Evolutionary conservation across 23 tunicate genomes (phyloP), one percentile per base, ranked within the genome.

Genomic region (Ascidia mentula): DNA sequence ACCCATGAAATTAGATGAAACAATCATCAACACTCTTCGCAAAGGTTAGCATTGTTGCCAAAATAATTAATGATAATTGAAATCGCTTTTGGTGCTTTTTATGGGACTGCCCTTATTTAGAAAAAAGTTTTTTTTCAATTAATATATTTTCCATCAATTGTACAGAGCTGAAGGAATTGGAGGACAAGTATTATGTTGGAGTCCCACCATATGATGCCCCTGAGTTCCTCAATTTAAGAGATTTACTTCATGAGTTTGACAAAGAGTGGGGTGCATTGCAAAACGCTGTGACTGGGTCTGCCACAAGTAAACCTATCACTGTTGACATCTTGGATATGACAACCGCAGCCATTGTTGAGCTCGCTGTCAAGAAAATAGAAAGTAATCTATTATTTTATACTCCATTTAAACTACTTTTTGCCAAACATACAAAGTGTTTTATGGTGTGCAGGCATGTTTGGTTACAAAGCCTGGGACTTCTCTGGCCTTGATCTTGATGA

Each of bases 401-500:
- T 40, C 40, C 13, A 24, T 1, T 77, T 46, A 40, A 31, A 3
- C 22, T 35, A 3, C 7, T 77, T 42, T 42, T 42, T 9, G 12
- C 15, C 15, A 15, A 42, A 42, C 53, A 42, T 12, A 42, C 12
- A 42, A 9, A 12, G 15, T 42, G 53, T 42, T 42, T 42, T 15
- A 9, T 42, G 8, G 33, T 13, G 75, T 83, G 32, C 76, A 92
- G 97, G 71, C 22, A 53, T 80, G 60, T 88, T 93, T 45, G 89
- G 89, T 0, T 88, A 88, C 75, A 73, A 53, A 46, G 93, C 84
- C 45, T 88, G 98, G 93, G 92, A 82, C 24, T 93, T 93, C 79
- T 74, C 90, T 38, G 96, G 97, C 32, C 61, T 77, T 38, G 99
- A 92, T 53, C 34, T 81, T 18, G 99, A 91, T 73, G 97, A 96